A percentile compares a stretch with the other conserved stretches of the same genome.
phyloP scores from a whole-genome alignment of 2,888 invertebrate species.

The Molanna angustata region DNA sequence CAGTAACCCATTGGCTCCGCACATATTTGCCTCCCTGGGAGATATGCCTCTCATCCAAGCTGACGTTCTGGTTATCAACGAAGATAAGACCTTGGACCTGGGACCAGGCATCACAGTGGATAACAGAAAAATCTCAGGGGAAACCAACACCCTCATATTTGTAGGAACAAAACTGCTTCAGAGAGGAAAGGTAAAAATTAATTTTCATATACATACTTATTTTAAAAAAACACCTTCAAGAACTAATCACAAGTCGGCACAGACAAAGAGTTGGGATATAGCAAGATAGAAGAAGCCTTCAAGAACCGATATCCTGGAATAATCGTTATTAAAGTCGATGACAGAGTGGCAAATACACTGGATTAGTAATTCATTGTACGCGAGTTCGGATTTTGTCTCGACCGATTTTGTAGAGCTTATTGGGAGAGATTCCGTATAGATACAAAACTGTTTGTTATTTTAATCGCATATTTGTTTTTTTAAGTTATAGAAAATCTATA shows the following conservation, averaged over 20 bases:
- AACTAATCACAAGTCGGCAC: background rate
- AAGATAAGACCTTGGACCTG: slow-evolving; percentile 45
- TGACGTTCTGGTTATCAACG: slow-evolving; percentile 58
- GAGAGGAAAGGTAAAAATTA: slow-evolving; percentile 46
- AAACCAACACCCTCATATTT: slow-evolving; percentile 52
- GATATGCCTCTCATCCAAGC: slow-evolving; percentile 70
- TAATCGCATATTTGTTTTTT: too few relatives aligned
- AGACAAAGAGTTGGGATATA: too few relatives aligned
- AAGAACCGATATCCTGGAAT: too few relatives aligned
- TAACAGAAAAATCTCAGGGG: slow-evolving; percentile 59
- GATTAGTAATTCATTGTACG: too few relatives aligned
- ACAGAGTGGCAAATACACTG: too few relatives aligned
- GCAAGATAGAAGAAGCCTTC: too few relatives aligned
- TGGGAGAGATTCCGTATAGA: too few relatives aligned
- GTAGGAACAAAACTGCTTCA: slow-evolving; percentile 53
- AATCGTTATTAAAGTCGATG: too few relatives aligned
- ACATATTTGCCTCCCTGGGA: slow-evolving; percentile 58
- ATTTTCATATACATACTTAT: background rate
- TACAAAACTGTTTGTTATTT: too few relatives aligned
- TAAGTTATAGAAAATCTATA: background rate
- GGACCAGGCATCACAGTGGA: slow-evolving; percentile 56
- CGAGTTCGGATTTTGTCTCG: too few relatives aligned
- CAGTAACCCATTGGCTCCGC: slow-evolving; percentile 51
- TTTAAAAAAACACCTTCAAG: background rate
- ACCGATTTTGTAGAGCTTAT: too few relatives aligned